phyloP scores from a whole-genome alignment of 2,797 vertebrate species.

The Bufotes viridis region DNA sequence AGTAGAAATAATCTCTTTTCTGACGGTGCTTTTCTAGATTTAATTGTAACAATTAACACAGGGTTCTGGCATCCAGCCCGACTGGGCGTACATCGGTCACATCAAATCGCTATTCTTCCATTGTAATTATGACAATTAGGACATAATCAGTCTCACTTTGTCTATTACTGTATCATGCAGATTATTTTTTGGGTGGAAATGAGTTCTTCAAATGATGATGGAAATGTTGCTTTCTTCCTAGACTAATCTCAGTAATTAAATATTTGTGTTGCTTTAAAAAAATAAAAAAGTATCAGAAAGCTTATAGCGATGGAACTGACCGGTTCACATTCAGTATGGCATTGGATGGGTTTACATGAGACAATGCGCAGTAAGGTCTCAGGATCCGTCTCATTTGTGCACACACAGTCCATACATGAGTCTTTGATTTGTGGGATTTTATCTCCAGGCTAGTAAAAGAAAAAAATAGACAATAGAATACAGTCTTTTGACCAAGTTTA shows the following conservation, averaged over 20 bases:
- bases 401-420: conserved; percentile 27
- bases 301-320: conserved; percentile 4
- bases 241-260: neutral
- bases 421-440: neutral
- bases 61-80: neutral
- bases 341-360: neutral
- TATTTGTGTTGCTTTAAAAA: neutral
- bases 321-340: conserved; percentile 9
- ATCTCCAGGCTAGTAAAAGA: conserved; percentile 26
- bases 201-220: conserved; percentile 8
- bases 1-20: conserved; percentile 27
- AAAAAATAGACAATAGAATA: neutral
- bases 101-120: conserved; percentile 4
- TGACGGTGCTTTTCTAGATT: neutral
- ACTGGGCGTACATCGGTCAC: neutral
- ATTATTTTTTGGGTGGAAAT: conserved; percentile 2
- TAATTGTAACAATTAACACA: conserved; percentile 35
- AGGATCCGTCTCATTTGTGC: conserved; percentile 11
- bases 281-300: no score
- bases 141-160: conserved; percentile 30
- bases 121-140: conserved; percentile 36
- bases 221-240: neutral
- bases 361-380: neutral
- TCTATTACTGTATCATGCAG: conserved; percentile 21
- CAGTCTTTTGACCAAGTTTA: neutral